These are phyloP conservation scores for Callimorpha dominula DNA, from an alignment of 2,888 invertebrate species.

Conservation along the genomic window DNA sequence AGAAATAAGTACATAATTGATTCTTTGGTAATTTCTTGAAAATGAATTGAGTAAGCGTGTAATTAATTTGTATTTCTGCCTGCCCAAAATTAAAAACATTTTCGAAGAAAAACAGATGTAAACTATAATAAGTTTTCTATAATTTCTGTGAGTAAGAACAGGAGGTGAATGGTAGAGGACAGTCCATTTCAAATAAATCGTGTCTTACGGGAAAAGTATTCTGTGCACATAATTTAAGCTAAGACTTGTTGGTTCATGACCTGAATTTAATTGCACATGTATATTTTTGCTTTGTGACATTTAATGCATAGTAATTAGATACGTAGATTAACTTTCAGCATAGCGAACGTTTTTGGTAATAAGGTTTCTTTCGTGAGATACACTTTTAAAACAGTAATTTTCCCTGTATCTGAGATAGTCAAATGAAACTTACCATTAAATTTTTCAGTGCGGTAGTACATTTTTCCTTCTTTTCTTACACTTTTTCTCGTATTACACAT, in stretches of 20 bases:
- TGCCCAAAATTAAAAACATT: slow-evolving; percentile 17
- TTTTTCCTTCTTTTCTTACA: not conserved
- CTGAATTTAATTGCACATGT: slow-evolving; percentile 74
- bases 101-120: slow-evolving; percentile 14
- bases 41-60: slow-evolving; percentile 28
- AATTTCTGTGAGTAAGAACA: not conserved
- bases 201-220: slow-evolving; percentile 45
- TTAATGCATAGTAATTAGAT: slow-evolving; percentile 65
- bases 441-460: not conserved
- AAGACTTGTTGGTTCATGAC: slow-evolving; percentile 75
- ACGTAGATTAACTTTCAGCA: slow-evolving; percentile 22
- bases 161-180: slow-evolving; percentile 17
- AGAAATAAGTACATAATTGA: slow-evolving; percentile 28
- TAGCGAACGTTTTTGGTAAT: not conserved
- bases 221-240: slow-evolving; percentile 47
- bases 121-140: slow-evolving; percentile 9
- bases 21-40: slow-evolving; percentile 21
- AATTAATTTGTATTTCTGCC: slow-evolving; percentile 24
- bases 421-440: too few species aligned
- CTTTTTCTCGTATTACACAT: not conserved
- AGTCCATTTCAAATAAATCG: slow-evolving; percentile 19
- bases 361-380: not conserved
- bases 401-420: not conserved
- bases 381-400: not conserved
- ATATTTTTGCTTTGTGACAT: slow-evolving; percentile 64